Base-by-base conservation (phyloP, 2,888 invertebrate genomes). In the Conchocele bisecta region DNA sequence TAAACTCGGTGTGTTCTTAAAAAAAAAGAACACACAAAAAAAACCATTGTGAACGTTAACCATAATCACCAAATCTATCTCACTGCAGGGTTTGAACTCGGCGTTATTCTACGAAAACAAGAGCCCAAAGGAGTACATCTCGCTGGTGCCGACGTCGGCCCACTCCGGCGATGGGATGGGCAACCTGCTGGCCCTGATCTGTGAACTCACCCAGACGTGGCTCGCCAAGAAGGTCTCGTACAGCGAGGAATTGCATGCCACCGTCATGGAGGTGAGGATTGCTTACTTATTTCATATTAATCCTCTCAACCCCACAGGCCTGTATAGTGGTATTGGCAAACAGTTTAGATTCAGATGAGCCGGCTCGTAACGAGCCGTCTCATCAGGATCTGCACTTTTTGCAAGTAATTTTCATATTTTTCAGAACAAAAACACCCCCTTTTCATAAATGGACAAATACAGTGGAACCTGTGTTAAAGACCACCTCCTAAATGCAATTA, bases 151-250 rank as follows among this genome's bases (percentile, higher is more conserved):
- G 0, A 99, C 99, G 0, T 98, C 98, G 66, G 99, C 99, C 0
- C 96, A 97, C 79, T 96, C 97, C 0, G 99, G 99, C 22, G 99
- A 99, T 90, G 98, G 98, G 42, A 97, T 99, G 97, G 99, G 99
- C 58, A 99, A 99, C 92, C 92, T 99, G 58, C 93, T 99, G 83
- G 96, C 97, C 22, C 94, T 98, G 87, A 96, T 99, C 79, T 95
- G 98, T 53, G 96, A 97, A 83, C 95, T 95, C 53, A 97, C 97
- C 81, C 99, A 99, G 91, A 96, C 94, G 22, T 95, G 96, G 89
- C 92, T 98, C 86, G 95, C 97, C 68, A 96, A 97, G 90, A 93
- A 97, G 68, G 93, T 99, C 5, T 95, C 97, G 92, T 98, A 89
- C 93, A 96, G 96, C 1, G 96, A 98, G 72, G 97, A 98, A 88